These are phyloP conservation scores for Oxyruncus cristatus DNA, from an alignment of 2,113 vertebrate species.

Conservation along the genomic window DNA sequence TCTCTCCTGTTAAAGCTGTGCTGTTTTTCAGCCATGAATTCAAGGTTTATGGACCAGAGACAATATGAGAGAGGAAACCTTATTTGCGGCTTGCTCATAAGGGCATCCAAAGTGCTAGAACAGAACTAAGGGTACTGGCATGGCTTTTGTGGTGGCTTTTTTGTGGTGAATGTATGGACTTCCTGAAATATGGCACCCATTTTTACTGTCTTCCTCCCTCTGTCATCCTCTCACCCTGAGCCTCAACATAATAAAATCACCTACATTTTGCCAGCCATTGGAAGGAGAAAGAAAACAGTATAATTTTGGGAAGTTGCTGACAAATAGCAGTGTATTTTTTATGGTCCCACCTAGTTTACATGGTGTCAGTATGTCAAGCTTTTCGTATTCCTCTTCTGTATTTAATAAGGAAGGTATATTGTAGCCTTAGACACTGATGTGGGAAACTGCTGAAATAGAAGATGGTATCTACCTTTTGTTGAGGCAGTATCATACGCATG, in stretches of 20 bases:
- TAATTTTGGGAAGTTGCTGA: neutral
- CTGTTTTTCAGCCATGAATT: neutral
- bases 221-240: neutral
- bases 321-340: neutral
- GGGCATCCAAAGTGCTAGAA: fast-evolving
- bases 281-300: neutral
- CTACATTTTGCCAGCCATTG: neutral
- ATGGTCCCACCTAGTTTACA: neutral
- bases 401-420: neutral
- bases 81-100: neutral
- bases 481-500: neutral
- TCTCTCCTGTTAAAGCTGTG: neutral
- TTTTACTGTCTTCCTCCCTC: neutral
- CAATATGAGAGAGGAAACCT: neutral
- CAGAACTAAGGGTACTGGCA: neutral
- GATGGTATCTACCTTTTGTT: neutral
- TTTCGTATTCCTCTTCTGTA: neutral
- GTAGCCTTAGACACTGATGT: neutral
- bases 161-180: neutral
- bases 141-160: neutral
- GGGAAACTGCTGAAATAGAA: neutral
- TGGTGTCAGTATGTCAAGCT: neutral
- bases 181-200: neutral
- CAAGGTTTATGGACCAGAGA: neutral
- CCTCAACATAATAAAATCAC: neutral